Evolutionary conservation across 1,140 invertebrate species (phyloP).

Genomic region (Dryas iulia): DNA sequence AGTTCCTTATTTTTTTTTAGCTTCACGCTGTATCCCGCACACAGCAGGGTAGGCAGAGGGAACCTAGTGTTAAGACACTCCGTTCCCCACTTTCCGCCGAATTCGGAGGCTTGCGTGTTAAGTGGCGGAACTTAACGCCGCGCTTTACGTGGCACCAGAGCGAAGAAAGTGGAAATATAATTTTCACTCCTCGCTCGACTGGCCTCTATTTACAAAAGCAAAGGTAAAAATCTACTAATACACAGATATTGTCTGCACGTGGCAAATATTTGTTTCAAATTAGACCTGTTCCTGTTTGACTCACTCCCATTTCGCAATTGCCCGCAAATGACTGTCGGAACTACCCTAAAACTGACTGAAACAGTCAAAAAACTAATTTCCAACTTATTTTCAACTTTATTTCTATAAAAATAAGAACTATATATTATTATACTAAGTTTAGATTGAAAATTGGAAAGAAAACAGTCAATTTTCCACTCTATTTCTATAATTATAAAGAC

Average conservation of each 20-base stretch:
- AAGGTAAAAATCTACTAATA: no score
- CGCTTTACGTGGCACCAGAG: no score
- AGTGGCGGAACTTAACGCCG: no score
- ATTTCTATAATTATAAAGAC: conserved; percentile 10
- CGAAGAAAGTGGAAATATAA: no score
- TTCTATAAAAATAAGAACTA: not conserved
- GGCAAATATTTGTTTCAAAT: not conserved
- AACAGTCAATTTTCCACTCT: conserved; percentile 19
- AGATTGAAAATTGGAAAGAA: not conserved
- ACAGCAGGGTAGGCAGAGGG: no score
- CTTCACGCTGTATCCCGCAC: no score
- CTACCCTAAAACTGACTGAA: not conserved
- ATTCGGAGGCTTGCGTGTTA: no score
- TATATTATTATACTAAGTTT: not conserved
- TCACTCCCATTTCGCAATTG: not conserved
- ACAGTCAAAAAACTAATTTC: conserved; percentile 1
- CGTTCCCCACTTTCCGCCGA: no score
- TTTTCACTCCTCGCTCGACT: no score
- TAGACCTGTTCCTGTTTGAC: not conserved
- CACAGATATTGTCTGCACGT: not conserved
- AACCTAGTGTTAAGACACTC: no score
- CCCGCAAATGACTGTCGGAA: conserved; percentile 24
- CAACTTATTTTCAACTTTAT: conserved; percentile 3
- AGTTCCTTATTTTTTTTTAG: no score
- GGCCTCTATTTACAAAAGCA: no score